Conservation (phyloP, 2,888 invertebrate genomes). For the Chirona hameri region DNA sequence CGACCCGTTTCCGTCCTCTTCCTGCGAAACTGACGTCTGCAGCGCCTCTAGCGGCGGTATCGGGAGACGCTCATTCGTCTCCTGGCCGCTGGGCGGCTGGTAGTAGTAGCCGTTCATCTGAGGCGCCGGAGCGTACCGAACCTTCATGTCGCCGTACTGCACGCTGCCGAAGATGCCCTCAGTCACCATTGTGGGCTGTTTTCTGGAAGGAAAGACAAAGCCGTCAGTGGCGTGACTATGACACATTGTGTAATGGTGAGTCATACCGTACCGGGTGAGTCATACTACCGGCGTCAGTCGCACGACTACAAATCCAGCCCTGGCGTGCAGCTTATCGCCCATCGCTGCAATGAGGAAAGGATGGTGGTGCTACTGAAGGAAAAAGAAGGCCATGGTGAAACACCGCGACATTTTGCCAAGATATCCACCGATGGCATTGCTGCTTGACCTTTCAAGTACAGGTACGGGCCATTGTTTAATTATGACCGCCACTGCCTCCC, state of each 20-base stretch:
- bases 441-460: too few species aligned
- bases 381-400: neutral
- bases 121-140: neutral
- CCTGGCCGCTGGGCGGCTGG: neutral
- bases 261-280: neutral
- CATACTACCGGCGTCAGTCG: neutral
- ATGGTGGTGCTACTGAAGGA: neutral
- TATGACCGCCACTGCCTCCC: too few species aligned
- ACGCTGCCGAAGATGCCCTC: neutral
- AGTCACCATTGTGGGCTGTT: neutral
- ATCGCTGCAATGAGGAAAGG: neutral
- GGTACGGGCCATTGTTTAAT: too few species aligned
- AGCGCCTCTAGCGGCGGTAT: neutral
- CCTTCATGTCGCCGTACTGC: conserved; percentile 1
- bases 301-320: neutral
- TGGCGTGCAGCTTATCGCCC: neutral
- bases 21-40: neutral
- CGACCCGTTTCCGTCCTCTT: conserved; percentile 48
- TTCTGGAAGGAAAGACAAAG: neutral
- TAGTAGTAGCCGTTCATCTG: neutral
- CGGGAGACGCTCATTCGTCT: neutral
- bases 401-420: neutral
- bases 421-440: too few species aligned
- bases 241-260: neutral
- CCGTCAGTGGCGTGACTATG: neutral